Conservation (phyloP, 1,140 invertebrate genomes). For the Hylyphantes graminicola region DNA sequence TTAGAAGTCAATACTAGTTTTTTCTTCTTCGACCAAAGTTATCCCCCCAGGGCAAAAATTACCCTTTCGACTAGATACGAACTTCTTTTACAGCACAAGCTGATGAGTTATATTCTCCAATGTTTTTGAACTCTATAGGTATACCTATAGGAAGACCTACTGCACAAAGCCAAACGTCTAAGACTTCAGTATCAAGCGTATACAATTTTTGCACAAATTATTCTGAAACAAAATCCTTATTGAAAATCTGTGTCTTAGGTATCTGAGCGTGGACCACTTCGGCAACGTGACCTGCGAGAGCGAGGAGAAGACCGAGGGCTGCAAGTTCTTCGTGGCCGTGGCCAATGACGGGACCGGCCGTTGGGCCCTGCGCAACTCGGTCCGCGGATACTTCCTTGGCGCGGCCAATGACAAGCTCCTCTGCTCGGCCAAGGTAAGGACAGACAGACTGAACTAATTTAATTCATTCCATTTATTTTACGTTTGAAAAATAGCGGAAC, state of each 20-base stretch:
- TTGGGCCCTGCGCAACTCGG: conserved; percentile 92
- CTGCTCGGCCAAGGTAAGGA: conserved; percentile 85
- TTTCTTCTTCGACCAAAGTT: too few species aligned
- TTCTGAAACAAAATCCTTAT: not conserved
- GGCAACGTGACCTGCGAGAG: conserved; percentile 95
- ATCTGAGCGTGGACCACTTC: conserved; percentile 76
- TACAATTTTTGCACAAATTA: conserved; percentile 71
- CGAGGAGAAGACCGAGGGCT: conserved; percentile 82
- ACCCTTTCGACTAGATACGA: too few species aligned
- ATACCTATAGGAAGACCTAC: too few species aligned
- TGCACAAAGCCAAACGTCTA: not conserved
- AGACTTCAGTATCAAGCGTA: not conserved
- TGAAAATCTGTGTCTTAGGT: not conserved
- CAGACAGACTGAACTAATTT: too few species aligned
- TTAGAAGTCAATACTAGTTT: too few species aligned
- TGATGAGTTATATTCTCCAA: too few species aligned
- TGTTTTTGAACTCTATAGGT: too few species aligned
- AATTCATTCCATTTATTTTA: too few species aligned
- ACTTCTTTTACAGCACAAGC: too few species aligned
- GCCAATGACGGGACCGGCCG: conserved; percentile 59
- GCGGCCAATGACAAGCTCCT: conserved; percentile 90
- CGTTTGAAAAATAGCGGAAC: too few species aligned
- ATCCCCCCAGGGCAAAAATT: too few species aligned
- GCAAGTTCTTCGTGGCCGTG: conserved; percentile 75
- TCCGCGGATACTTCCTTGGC: conserved; percentile 90